phyloP scores from a whole-genome alignment of 2,888 invertebrate species.

The Molanna angustata region DNA sequence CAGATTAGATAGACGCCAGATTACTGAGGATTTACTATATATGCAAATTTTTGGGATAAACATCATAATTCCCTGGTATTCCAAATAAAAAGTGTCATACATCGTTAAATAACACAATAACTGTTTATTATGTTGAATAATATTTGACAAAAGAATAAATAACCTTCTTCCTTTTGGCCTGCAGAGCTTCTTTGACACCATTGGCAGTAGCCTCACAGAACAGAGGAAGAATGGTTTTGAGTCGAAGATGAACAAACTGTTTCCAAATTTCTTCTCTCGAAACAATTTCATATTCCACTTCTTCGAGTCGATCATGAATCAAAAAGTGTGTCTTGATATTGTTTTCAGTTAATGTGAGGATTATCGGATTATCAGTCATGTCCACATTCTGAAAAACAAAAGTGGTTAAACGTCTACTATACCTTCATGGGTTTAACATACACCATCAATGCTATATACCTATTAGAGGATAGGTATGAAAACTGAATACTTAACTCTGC shows the following conservation, averaged over 20 bases:
- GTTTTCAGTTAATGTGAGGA: conserved; percentile 58
- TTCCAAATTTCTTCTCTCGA: conserved; percentile 61
- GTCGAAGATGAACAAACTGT: conserved; percentile 67
- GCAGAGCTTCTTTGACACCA: conserved; percentile 62
- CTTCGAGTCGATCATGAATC: conserved; percentile 69
- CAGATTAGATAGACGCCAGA: too few relatives aligned
- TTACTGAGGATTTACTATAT: too few relatives aligned
- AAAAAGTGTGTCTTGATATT: conserved; percentile 65
- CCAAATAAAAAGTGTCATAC: too few relatives aligned
- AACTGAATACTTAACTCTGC: too few relatives aligned
- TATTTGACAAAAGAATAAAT: background rate
- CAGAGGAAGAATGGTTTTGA: conserved; percentile 64
- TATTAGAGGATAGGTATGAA: too few relatives aligned
- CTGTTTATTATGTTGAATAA: background rate
- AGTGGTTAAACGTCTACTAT: background rate
- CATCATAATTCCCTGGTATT: too few relatives aligned
- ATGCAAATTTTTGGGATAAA: too few relatives aligned
- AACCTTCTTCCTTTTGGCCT: conserved; percentile 63
- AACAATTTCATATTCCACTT: conserved; percentile 62
- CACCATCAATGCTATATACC: too few relatives aligned
- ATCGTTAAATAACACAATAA: too few relatives aligned
- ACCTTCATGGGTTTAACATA: background rate
- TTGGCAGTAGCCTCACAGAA: conserved; percentile 59
- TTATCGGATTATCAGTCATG: conserved; percentile 76
- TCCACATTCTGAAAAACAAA: conserved; percentile 60